phyloP scores from a whole-genome alignment of 2,113 vertebrate species.

The Gymnogyps californianus region DNA sequence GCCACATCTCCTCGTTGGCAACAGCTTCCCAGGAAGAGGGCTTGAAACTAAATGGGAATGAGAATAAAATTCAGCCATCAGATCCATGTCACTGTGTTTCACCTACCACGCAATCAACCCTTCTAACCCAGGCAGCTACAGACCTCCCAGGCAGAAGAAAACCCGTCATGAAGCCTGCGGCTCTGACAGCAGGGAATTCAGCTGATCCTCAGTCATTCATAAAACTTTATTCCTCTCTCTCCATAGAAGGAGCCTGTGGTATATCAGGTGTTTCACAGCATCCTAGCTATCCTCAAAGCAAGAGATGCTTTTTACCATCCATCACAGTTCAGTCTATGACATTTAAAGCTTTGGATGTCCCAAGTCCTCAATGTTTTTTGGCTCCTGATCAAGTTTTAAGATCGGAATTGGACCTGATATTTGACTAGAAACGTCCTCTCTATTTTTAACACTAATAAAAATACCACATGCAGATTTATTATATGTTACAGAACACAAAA shows the following conservation, averaged over 20 bases:
- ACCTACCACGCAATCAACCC: background rate
- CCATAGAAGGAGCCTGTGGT: background rate
- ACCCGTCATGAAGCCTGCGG: background rate
- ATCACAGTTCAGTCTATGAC: background rate
- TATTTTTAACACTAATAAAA: background rate
- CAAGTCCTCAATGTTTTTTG: background rate
- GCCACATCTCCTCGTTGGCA: constrained; percentile 99
- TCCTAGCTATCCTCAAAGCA: background rate
- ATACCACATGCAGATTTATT: background rate
- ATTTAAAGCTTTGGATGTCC: background rate
- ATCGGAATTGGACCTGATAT: background rate
- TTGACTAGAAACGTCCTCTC: background rate
- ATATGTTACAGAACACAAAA: background rate
- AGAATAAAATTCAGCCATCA: background rate
- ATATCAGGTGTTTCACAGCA: background rate
- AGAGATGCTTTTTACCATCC: background rate
- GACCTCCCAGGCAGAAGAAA: background rate
- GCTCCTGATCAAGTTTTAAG: background rate
- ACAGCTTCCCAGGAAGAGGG: constrained; percentile 92
- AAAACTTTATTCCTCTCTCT: background rate
- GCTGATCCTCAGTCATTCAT: background rate
- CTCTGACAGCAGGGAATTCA: background rate
- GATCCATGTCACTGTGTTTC: background rate
- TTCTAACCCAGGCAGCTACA: background rate
- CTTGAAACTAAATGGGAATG: constrained; percentile 80